Base-by-base conservation (phyloP, 2,797 vertebrate genomes). In the Sebastes jordani region DNA sequence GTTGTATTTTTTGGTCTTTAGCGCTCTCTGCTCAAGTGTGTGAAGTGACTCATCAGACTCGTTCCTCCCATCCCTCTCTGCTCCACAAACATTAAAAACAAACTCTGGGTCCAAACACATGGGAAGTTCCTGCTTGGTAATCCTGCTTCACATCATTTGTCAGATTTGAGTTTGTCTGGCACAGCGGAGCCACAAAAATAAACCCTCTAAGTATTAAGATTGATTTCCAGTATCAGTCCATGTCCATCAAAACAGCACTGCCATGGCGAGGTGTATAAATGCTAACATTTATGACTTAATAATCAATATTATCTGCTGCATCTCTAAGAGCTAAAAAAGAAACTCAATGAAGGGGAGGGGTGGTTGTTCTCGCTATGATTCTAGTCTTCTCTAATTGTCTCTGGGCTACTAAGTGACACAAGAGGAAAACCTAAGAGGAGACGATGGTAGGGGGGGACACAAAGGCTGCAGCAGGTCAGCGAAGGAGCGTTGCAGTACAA, bases 311-410 rank as follows among this genome's bases (percentile, higher is more conserved):
- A 75, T 88, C 64, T 83, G 81, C 85, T 88, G 90, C 71, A 25
- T 80, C 29, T 76, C 90, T 84, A 88, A 77, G 69, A 42, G 9
- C 77, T 88, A 81, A 52, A 56, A 60, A 88, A 79, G 42, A 76
- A 83, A 84, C 30, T 49, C 4, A 54, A 75, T 34, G 36, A 55
- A 49, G 70, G 49, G 73, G 23, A 13, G 18, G 63, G 46, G 38
- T 1, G 55, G 27, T 23, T 36, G 30, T 38, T 74, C 59, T 77
- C 32, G 10, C 85, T 89, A 86, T 69, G 64, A 73, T 54, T 78
- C 89, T 91, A 91, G 32, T 86, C 67, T 59, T 77, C 27, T 86
- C 84, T 88, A 91, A 84, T 84, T 73, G 71, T 78, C 74, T 89
- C 63, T 74, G 74, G 62, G 71, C 56, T 86, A 66, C 85, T 69